A percentile compares a stretch with the other conserved stretches of the same genome.
Conservation (phyloP, 2,797 vertebrate species). For the Amblyraja radiata region DNA sequence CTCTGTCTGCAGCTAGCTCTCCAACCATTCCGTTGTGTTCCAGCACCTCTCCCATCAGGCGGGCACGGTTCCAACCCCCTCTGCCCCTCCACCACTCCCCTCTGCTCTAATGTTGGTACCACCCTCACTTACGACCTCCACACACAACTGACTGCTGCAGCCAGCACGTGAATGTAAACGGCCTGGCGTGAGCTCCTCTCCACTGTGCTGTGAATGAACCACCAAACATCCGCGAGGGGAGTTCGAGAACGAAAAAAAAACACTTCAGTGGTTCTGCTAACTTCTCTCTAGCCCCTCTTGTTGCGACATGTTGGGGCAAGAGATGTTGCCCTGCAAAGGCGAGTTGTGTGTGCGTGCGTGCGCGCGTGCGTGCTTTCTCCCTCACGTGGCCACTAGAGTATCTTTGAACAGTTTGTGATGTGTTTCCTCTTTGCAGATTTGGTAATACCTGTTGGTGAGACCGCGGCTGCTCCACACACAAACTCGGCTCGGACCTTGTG, state of each 20-base stretch:
- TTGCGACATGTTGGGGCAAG: neutral
- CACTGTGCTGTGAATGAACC: neutral
- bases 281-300: neutral
- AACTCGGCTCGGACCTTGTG: slow-evolving; percentile 32
- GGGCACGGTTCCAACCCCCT: neutral
- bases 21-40: neutral
- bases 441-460: slow-evolving; percentile 23
- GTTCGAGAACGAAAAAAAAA: neutral
- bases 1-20: too few species aligned
- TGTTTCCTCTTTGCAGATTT: slow-evolving; percentile 27
- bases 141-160: neutral
- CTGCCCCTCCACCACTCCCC: too few species aligned
- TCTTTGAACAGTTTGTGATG: slow-evolving; percentile 31
- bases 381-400: neutral
- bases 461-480: neutral
- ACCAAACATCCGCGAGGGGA: neutral
- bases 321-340: neutral
- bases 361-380: neutral
- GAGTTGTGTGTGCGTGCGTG: neutral
- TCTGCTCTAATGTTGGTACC: neutral
- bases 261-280: neutral
- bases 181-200: neutral
- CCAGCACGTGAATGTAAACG: neutral
- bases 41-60: neutral
- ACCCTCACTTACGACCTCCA: neutral